Percentiles rank a stretch among this genome's conserved stretches.
These are phyloP conservation scores for Pangasianodon hypophthalmus DNA, from an alignment of 2,113 vertebrate species.

Conservation along the genomic window DNA sequence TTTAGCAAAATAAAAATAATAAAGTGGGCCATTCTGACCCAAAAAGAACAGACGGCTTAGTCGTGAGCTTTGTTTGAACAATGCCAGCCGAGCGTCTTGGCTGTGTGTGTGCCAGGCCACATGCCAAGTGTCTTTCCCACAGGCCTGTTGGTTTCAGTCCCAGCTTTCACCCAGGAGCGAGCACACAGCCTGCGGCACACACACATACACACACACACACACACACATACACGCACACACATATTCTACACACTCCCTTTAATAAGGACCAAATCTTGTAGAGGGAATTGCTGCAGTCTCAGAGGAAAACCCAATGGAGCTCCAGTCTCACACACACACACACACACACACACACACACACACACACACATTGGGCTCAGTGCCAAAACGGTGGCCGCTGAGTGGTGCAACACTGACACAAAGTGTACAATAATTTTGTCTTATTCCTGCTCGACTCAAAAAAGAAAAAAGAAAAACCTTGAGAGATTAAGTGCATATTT, in stretches of 20 bases:
- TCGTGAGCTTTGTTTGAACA: conserved; percentile 13
- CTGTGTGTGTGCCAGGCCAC: conserved; percentile 12
- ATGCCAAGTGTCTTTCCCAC: conserved; percentile 22
- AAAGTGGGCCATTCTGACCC: conserved; percentile 1
- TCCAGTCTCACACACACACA: background rate
- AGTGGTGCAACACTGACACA: conserved; percentile 32
- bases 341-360: conserved; percentile 8
- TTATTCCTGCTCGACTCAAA: background rate
- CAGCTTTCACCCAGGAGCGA: background rate
- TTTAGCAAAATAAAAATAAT: background rate
- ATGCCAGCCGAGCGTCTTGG: conserved; percentile 7
- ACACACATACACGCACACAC: conserved; percentile 17
- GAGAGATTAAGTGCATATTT: background rate
- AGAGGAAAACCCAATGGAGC: conserved; percentile 25
- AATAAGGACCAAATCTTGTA: conserved; percentile 33
- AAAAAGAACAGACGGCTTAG: conserved; percentile 22
- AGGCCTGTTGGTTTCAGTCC: conserved; percentile 31
- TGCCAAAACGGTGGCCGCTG: background rate
- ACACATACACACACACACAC: conserved; percentile 32
- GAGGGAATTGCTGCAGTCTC: conserved; percentile 31
- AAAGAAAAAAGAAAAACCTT: background rate
- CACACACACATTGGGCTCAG: conserved; percentile 7
- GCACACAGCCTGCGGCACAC: conserved; percentile 21
- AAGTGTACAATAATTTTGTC: background rate
- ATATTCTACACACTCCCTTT: conserved; percentile 20